Evolutionary conservation across 2,797 vertebrate species (phyloP).

Genomic region (Poeciliopsis infans): DNA sequence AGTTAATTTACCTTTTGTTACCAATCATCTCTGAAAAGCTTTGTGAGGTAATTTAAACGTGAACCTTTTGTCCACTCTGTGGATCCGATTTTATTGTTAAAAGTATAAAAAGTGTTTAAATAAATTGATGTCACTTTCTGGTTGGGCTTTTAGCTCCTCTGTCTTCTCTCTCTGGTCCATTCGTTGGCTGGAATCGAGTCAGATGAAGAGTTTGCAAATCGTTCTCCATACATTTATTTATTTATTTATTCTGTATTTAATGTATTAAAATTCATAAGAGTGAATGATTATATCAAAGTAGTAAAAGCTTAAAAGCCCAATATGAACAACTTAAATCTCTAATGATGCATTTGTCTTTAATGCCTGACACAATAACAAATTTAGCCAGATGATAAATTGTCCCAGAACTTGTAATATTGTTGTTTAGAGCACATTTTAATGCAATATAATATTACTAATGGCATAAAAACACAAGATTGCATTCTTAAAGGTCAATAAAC

Average conservation of each 20-base stretch:
- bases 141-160: conserved; percentile 5
- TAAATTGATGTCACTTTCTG: not conserved
- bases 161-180: conserved; percentile 8
- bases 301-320: not conserved
- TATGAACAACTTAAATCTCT: not conserved
- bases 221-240: not conserved
- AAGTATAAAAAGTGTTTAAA: not conserved
- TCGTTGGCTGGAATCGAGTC: conserved; percentile 28
- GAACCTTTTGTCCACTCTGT: not conserved
- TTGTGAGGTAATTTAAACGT: conserved; percentile 4
- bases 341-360: not conserved
- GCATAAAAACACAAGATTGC: too few species aligned
- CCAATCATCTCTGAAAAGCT: not conserved
- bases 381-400: too few species aligned
- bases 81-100: conserved; percentile 2
- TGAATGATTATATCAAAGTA: not conserved
- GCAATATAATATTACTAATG: too few species aligned
- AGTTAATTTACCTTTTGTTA: not conserved
- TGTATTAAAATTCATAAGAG: not conserved
- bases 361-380: not conserved
- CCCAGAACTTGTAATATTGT: too few species aligned
- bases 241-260: too few species aligned
- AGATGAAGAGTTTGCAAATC: conserved; percentile 20
- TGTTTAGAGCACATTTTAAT: too few species aligned
- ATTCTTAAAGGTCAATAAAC: too few species aligned